Percentiles rank a stretch among this genome's conserved stretches.
phyloP scores from a whole-genome alignment of 2,888 invertebrate genomes.

The Hirtodrosophila duncani region DNA sequence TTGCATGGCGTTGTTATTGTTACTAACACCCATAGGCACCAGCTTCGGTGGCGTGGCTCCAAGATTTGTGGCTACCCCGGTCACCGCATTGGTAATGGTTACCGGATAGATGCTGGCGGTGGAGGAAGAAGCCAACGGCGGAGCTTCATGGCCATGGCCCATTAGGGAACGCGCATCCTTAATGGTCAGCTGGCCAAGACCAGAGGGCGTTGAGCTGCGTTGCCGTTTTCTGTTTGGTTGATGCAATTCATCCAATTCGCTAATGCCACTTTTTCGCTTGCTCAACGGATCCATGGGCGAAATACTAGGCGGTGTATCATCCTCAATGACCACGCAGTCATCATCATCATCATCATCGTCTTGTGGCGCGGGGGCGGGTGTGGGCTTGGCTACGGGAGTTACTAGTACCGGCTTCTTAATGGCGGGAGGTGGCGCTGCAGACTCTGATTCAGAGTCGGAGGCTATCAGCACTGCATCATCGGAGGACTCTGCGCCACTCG shows the following conservation, averaged over 20 bases:
- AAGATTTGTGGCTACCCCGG: conserved; percentile 82
- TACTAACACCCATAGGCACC: conserved; percentile 56
- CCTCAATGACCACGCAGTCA: conserved; percentile 80
- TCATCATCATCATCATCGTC: conserved; percentile 79
- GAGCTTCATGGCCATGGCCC: conserved; percentile 53
- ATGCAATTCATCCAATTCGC: conserved; percentile 79
- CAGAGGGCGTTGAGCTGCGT: conserved; percentile 46
- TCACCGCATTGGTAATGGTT: conserved; percentile 82
- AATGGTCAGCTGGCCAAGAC: conserved; percentile 73
- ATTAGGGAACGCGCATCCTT: conserved; percentile 77
- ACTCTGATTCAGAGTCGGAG: conserved; percentile 74
- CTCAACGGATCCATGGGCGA: conserved; percentile 52
- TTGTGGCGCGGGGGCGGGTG: conserved; percentile 13
- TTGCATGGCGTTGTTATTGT: conserved; percentile 30
- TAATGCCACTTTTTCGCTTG: conserved; percentile 79
- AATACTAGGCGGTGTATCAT: conserved; percentile 78
- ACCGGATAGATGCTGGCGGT: conserved; percentile 49
- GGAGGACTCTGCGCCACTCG: conserved; percentile 59
- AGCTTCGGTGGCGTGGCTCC: conserved; percentile 74
- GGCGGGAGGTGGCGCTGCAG: conserved; percentile 23
- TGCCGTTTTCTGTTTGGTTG: conserved; percentile 75
- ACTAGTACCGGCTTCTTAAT: conserved; percentile 16
- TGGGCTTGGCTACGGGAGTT: conserved; percentile 18
- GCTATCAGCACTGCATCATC: conserved; percentile 76
- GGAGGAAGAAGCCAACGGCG: conserved; percentile 13